Evolutionary conservation across 2,888 invertebrate species (phyloP), one percentile per base, ranked within the genome.

Genomic region (Pinctada fucata): DNA sequence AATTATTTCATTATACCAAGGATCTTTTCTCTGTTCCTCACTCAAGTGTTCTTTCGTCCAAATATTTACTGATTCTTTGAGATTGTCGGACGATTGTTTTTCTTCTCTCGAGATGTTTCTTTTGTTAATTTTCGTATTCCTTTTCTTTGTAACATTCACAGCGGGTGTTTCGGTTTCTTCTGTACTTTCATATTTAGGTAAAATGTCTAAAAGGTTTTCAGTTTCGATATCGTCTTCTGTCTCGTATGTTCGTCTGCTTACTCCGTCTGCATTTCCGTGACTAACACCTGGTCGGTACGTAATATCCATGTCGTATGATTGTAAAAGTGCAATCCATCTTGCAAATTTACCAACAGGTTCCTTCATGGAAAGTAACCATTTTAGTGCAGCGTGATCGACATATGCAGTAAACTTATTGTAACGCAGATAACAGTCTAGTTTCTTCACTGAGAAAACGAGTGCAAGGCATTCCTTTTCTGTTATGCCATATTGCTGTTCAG

Each of bases 401-500:
- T 52, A 31, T 58, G 67, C 75, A 49, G 75, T 65, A 68, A 79
- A 79, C 8, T 13, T 71, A n/a, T 70, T 58, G 67, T 69, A 76
- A 16, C 79, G 45, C 4, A 79, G 63, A 50, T 76, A 79, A 72
- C 75, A 71, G 65, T 79, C 75, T 49, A 79, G 52, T 49, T 71
- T 66, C 49, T 72, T 75, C 10, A 79, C 64, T 31, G 67, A 65
- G 64, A 66, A 76, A 6, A 79, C 79, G 49, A 76, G 47, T 10
- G 76, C 75, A 49, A 79, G 49, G 48, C 72, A 75, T 69, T 79
- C 75, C 72, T 66, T 51, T 49, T 79, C 79, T n/a, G 79, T 79
- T 8, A 79, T 79, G 31, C 72, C 75, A 67, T 76, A 79, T 10
- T 79, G 49, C 76, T 67, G 70, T 63, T 79, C 79, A 49, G 70